Percentiles rank a stretch among this genome's conserved stretches.
Conservation (phyloP, 2,888 invertebrate genomes). For the Ichneumoninae sp. region DNA sequence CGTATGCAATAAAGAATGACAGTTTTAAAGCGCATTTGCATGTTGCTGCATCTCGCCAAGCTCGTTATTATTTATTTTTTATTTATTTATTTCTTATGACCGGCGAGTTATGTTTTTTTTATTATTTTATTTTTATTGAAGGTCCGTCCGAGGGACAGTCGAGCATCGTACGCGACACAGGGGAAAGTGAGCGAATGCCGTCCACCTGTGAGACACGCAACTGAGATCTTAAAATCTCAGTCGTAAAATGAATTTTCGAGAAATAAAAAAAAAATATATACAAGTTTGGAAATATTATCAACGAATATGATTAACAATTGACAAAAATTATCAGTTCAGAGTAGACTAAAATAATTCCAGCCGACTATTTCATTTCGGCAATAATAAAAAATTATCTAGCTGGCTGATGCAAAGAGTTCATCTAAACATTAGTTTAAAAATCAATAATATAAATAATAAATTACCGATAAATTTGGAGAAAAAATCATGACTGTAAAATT, state of each 20-base stretch:
- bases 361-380: not conserved
- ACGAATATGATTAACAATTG: no score
- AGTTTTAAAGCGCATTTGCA: slow-evolving; percentile 32
- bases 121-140: not conserved
- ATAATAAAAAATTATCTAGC: not conserved
- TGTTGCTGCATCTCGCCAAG: slow-evolving; percentile 1
- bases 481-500: no score
- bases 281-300: no score
- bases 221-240: not conserved
- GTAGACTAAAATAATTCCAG: not conserved
- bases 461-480: not conserved
- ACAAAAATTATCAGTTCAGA: no score
- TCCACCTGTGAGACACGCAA: not conserved
- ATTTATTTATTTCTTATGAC: not conserved
- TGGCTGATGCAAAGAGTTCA: no score
- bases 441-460: not conserved
- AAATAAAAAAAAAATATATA: no score
- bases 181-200: not conserved
- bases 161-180: not conserved
- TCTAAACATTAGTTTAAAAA: not conserved
- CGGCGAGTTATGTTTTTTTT: not conserved
- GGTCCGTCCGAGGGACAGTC: not conserved
- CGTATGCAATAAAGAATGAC: slow-evolving; percentile 31
- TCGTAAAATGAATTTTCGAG: not conserved
- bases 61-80: slow-evolving; percentile 14